These are phyloP conservation scores for honey bee (Apis mellifera) DNA, from an alignment of 1,140 invertebrate species.

Conservation along the genomic window DNA sequence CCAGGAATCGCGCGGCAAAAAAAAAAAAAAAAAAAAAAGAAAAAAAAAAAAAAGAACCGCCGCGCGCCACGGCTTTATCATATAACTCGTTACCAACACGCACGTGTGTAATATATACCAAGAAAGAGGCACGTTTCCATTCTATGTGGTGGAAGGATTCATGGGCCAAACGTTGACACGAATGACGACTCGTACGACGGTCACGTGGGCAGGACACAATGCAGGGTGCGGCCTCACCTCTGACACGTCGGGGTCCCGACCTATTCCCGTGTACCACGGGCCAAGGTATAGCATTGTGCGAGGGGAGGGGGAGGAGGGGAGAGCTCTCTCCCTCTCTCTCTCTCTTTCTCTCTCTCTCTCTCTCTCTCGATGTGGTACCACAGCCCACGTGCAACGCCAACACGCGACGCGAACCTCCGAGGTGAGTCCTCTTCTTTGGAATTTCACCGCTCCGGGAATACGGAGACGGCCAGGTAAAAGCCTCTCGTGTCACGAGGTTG, in stretches of 20 bases:
- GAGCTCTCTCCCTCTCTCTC: too few relatives aligned
- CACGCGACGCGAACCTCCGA: conserved; percentile 61
- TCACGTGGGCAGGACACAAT: conserved; percentile 80
- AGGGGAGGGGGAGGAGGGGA: background rate
- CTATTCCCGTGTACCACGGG: conserved; percentile 69
- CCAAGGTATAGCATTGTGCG: conserved; percentile 63
- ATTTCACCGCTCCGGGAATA: conserved; percentile 71
- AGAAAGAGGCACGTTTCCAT: conserved; percentile 6
- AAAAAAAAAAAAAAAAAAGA: too few relatives aligned
- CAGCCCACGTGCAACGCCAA: conserved; percentile 74
- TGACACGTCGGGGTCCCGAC: conserved; percentile 77
- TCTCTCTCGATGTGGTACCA: conserved; percentile 53
- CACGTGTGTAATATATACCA: background rate
- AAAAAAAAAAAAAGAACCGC: background rate
- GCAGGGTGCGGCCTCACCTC: conserved; percentile 80
- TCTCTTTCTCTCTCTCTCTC: too few relatives aligned
- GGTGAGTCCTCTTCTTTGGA: conserved; percentile 64
- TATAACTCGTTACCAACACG: conserved; percentile 32
- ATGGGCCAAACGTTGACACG: conserved; percentile 69
- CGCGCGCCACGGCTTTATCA: conserved; percentile 3
- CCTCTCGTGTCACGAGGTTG: background rate
- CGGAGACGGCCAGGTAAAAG: conserved; percentile 29
- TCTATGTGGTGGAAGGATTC: conserved; percentile 52
- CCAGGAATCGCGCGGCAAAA: background rate
- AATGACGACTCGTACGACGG: conserved; percentile 78